Base-by-base conservation (phyloP, 2,113 vertebrate genomes). In the Sturnus vulgaris region DNA sequence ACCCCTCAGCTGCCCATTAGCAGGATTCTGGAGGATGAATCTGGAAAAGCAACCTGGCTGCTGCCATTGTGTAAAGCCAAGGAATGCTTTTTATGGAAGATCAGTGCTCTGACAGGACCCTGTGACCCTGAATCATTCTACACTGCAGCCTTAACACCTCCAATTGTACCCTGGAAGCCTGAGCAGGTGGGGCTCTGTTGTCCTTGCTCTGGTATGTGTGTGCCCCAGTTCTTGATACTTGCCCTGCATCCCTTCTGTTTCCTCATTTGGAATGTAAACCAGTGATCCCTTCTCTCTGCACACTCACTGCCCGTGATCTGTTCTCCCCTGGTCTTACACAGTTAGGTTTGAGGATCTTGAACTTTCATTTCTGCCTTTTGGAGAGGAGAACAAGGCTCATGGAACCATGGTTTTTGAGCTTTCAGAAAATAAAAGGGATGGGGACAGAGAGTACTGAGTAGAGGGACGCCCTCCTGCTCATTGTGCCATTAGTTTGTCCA, bases 11-110 rank as follows among this genome's bases (percentile, higher is more conserved):
- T 98, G 50, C 93, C 98, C 33, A 53, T 96, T 35, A 99, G 99
- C 83, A 94, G 75, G 27, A 97, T 99, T 84, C 94, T 97, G 39
- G 82, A 93, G 49, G 82, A 85, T 27, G 76, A 91, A 69, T 44
- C 82, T 18, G 65, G 60, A 64, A 86, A 84, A 78, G 81, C 94
- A 37, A 16, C 86, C 55, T 96, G 96, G 95, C 77, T 55, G 33
- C 66, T 95, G 40, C 92, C 60, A 2, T 61, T 66, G 3, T 63
- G 93, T 9, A 30, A 71, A 68, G 61, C 47, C 19, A 95, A 84
- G 20, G 88, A 73, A 40, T 97, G 97, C 75, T 97, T 97, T 42
- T 97, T 99, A 42, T 99, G 99, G 99, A 96, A 98, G 52, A 97
- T 97, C 96, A 99, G 99, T 33, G 60, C 98, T 20, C 97, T 99